phyloP scores from a whole-genome alignment of 30 jellyfish, hydroid and myxozoan genomes.

The Turritopsis dohrnii region DNA sequence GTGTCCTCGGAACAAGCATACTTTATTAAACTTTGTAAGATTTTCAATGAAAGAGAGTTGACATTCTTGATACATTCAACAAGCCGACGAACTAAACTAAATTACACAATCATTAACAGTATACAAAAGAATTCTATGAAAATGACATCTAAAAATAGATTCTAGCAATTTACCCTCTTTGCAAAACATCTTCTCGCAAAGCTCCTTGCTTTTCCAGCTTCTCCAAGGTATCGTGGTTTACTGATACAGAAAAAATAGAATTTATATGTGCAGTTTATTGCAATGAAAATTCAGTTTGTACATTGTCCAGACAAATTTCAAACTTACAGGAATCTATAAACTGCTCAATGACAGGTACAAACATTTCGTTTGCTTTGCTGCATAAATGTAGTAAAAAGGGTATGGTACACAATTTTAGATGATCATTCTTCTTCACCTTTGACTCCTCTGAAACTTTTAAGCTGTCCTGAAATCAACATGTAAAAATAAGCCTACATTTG shows the following conservation, averaged over 20 bases:
- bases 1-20: conserved; percentile 53
- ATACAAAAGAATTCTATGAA: neutral
- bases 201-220: conserved; percentile 52
- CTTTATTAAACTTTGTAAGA: conserved; percentile 48
- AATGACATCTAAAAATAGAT: neutral
- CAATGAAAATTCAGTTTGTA: neutral
- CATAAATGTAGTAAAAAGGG: conserved; percentile 83
- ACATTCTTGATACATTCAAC: conserved; percentile 54
- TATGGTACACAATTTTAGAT: conserved; percentile 65
- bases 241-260: neutral
- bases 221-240: neutral
- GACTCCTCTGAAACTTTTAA: conserved; percentile 52
- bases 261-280: neutral
- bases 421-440: conserved; percentile 29
- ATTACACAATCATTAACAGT: neutral
- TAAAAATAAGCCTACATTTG: neutral
- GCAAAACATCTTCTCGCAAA: conserved; percentile 65
- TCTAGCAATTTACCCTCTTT: conserved; percentile 57
- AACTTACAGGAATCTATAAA: conserved; percentile 62
- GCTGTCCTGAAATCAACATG: conserved; percentile 48
- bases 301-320: neutral
- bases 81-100: conserved; percentile 59
- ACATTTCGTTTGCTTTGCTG: conserved; percentile 50
- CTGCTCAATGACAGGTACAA: conserved; percentile 52
- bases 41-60: conserved; percentile 41